phyloP scores from a whole-genome alignment of 2,113 vertebrate genomes.

The Corydoras maculifer region DNA sequence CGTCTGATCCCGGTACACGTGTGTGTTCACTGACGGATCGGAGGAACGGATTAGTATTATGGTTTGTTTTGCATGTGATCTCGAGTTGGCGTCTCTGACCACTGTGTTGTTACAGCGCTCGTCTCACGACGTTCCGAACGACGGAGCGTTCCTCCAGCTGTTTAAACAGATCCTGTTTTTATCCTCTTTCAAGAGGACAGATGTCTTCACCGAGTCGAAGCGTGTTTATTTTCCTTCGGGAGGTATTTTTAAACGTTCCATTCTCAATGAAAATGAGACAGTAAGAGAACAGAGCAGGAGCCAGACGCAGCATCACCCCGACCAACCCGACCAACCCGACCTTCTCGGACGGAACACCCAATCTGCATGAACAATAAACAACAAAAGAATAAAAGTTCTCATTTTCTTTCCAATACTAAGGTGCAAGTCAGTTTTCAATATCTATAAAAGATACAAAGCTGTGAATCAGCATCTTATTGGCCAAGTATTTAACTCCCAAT shows the following conservation, averaged over 20 bases:
- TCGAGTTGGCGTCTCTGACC: constrained; percentile 43
- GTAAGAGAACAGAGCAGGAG: not conserved
- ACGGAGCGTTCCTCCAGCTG: constrained; percentile 62
- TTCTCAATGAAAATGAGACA: constrained; percentile 11
- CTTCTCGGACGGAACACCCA: too few relatives aligned
- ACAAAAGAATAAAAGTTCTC: too few relatives aligned
- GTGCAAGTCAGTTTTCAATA: too few relatives aligned
- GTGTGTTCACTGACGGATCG: not conserved
- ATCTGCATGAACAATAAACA: too few relatives aligned
- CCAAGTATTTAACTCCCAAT: too few relatives aligned
- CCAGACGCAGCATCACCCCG: too few relatives aligned
- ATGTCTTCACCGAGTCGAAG: constrained; percentile 67
- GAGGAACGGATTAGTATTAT: constrained; percentile 25
- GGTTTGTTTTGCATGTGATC: constrained; percentile 42
- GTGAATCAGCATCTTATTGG: too few relatives aligned
- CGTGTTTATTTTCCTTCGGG: constrained; percentile 70
- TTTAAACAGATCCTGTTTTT: constrained; percentile 64
- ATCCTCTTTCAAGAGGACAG: constrained; percentile 63
- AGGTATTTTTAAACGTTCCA: constrained; percentile 56
- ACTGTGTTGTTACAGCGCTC: constrained; percentile 59
- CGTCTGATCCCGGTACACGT: too few relatives aligned
- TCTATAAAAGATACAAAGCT: too few relatives aligned
- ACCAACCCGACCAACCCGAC: too few relatives aligned
- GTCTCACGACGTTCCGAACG: constrained; percentile 51
- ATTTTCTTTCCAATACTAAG: too few relatives aligned